Evolutionary conservation across 2,113 vertebrate species (phyloP), one percentile per base, ranked within the genome.

Genomic region (Ammodramus savannarum): DNA sequence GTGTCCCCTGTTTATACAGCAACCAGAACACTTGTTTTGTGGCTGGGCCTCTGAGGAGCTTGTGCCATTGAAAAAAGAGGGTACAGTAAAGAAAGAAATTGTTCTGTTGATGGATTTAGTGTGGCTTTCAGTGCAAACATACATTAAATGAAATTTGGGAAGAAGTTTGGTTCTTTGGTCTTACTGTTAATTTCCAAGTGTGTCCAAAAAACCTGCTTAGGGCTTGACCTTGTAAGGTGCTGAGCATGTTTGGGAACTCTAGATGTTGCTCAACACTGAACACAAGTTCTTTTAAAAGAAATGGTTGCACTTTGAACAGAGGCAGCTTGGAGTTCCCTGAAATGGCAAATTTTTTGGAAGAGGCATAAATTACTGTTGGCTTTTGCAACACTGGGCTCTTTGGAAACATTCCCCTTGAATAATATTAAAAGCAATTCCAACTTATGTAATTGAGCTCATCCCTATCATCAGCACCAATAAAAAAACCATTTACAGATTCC

Each of bases 401-500:
- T 95, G 88, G 88, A 94, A 95, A 78, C 23, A 6, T 87, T 95
- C 23, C 27, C 16, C 43, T 94, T 51, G 89, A 97, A 90, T 93
- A 82, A 93, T 58, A 76, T 90, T 85, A 80, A 93, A 94, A 92
- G 63, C 44, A 89, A 80, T 89, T 94, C 91, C 55, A 93, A 43
- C 73, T 92, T 95, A 85, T 97, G 79, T 95, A 90, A 93, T 96
- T 94, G 83, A 96, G 86, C 65, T 96, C 75, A 90, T 97, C 67
- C 43, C 36, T 85, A 91, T 89, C 93, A 95, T 95, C 93, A 95
- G 74, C 71, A 85, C 67, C 85, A 95, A 95, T 92, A 78, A 95
- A 95, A 83, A 85, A 87, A 91, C 32, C 32, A 62, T 79, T 80
- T 86, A 29, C 48, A 84, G 87, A 79, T 90, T 90, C 67, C 94